Evolutionary conservation across 2,113 vertebrate genomes (phyloP), one percentile per base, ranked within the genome.

Genomic region (Synchiropus splendidus): DNA sequence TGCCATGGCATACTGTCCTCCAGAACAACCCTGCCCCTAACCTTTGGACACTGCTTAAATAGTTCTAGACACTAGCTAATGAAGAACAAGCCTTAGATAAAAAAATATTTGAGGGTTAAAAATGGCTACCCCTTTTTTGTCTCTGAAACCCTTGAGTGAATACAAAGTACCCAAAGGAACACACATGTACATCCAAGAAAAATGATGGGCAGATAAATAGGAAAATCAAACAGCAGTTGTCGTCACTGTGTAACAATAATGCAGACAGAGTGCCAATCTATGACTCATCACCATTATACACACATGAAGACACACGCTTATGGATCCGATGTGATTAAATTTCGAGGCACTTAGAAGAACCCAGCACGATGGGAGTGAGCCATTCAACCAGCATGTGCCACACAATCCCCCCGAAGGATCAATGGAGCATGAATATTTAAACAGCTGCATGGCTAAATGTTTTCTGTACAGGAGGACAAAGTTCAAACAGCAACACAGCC

Each of bases 201-300:
- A 27, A 27, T 4, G 8, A 27, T 8, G 4, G 21, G 8, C 4
- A 27, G 21, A 27, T 27, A 27, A 27, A 5, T 27, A 27, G 21
- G 21, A 4, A 60, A 61, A 74, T 53, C 40, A 59, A 70, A 60
- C 43, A 56, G 53, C 16, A 12, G 6, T 17, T 50, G 38, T 52
- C 44, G 46, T 57, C 44, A 50, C 10, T 21, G 53, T 45, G 46
- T 49, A 38, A 65, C n/a, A 1, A 40, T 57, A 30, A 52, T 54
- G 14, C 46, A 44, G 60, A 34, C 37, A 51, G 18, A 3, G 2
- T 17, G 33, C 10, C 41, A 50, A 57, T 54, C 42, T 42, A 16
- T 74, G 63, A 74, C 59, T 76, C 67, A 62, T 55, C 51, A 48
- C 32, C 50, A 59, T 48, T 43, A 66, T 78, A 67, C 74, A 61